Evolutionary conservation across 92 coral and sea anemone genomes (phyloP).

Genomic region (Siderastrea radians): DNA sequence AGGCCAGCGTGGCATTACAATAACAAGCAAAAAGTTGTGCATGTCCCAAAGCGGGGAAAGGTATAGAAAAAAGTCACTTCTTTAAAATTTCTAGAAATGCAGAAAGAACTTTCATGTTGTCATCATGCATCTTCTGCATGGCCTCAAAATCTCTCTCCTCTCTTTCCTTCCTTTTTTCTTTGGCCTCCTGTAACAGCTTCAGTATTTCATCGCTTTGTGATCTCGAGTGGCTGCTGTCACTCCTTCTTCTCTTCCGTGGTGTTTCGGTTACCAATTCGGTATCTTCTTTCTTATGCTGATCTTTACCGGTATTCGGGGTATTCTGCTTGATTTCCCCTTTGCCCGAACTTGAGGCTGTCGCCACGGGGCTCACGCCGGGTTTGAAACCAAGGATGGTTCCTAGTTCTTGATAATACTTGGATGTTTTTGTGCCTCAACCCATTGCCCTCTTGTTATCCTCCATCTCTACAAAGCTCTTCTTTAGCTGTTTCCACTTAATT

Average conservation of each 20-base stretch:
- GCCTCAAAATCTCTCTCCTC: no score
- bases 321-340: neutral
- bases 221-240: constrained; percentile 37
- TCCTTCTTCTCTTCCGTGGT: constrained; percentile 36
- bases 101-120: constrained; percentile 33
- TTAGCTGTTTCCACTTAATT: constrained; percentile 43
- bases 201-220: neutral
- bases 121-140: constrained; percentile 40
- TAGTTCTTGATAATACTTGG: constrained; percentile 20
- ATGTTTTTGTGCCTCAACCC: constrained; percentile 22
- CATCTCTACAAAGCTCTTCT: constrained; percentile 33
- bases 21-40: no score
- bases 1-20: no score
- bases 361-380: constrained; percentile 15
- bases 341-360: constrained; percentile 33
- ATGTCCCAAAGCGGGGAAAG: no score
- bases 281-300: neutral
- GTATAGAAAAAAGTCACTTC: neutral
- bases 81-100: constrained; percentile 10
- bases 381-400: constrained; percentile 29
- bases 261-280: no score
- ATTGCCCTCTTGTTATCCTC: constrained; percentile 42
- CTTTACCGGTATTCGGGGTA: neutral
- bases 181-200: constrained; percentile 6
- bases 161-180: constrained; percentile 25